A percentile compares a stretch with the other conserved stretches of the same genome.
phyloP scores from a whole-genome alignment of 1,140 invertebrate genomes.

The Coenobita brevimanus region DNA sequence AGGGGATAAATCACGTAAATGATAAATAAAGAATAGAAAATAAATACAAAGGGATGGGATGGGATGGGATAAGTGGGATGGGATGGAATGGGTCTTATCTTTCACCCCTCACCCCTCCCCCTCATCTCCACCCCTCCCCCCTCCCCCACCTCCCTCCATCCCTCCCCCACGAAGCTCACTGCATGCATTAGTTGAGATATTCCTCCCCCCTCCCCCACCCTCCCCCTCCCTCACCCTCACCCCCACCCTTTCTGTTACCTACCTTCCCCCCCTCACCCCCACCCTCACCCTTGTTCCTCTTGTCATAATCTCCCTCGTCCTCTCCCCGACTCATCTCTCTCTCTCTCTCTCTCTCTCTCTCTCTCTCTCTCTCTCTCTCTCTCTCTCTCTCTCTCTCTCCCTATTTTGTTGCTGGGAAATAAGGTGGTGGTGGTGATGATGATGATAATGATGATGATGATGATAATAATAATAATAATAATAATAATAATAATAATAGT shows the following conservation, averaged over 20 bases:
- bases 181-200: slow-evolving; percentile 34
- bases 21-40: no score
- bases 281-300: neutral
- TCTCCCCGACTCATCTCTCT: no score
- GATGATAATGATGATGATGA: no score
- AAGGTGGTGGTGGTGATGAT: no score
- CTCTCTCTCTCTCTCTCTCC: no score
- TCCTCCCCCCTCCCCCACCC: neutral
- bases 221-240: neutral
- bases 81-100: neutral
- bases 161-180: slow-evolving; percentile 31
- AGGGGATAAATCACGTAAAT: no score
- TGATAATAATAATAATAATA: no score
- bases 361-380: no score
- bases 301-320: neutral
- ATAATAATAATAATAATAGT: no score
- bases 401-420: no score
- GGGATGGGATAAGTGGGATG: neutral
- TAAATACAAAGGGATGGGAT: neutral
- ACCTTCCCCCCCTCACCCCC: neutral
- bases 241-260: neutral
- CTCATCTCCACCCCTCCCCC: neutral
- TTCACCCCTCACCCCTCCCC: neutral
- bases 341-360: no score
- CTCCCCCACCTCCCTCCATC: neutral